Evolutionary conservation across 2,113 vertebrate species (phyloP).

Genomic region (Tupaia tana): DNA sequence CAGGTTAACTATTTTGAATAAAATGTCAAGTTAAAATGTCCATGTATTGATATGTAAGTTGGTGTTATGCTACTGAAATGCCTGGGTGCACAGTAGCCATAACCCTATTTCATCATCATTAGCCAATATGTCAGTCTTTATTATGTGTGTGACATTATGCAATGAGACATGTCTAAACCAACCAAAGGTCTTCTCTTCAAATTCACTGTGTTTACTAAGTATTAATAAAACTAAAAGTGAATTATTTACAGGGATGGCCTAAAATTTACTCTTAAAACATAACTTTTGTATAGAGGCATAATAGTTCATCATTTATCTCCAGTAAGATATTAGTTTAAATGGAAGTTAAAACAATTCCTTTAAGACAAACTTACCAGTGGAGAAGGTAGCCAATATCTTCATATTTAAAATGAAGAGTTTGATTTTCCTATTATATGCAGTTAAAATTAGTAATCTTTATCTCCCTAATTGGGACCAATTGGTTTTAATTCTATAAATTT

Average conservation of each 20-base stretch:
- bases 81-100: conserved; percentile 35
- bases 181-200: conserved; percentile 4
- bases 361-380: not conserved
- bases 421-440: not conserved
- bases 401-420: not conserved
- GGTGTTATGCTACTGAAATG: conserved; percentile 67
- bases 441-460: not conserved
- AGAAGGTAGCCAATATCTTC: not conserved
- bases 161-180: conserved; percentile 45
- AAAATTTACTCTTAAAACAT: conserved; percentile 2
- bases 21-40: conserved; percentile 42
- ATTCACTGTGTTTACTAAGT: not conserved
- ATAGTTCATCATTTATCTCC: conserved; percentile 5
- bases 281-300: not conserved
- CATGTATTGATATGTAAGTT: conserved; percentile 35
- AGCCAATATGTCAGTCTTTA: conserved; percentile 55
- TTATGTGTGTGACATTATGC: conserved; percentile 48
- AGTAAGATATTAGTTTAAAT: conserved; percentile 13
- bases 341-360: not conserved
- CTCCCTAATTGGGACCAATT: not conserved
- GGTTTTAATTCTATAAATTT: conserved; percentile 17
- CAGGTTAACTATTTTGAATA: conserved; percentile 14
- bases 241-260: not conserved
- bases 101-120: conserved; percentile 69
- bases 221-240: not conserved